A percentile compares a stretch with the other conserved stretches of the same genome.
These are phyloP conservation scores for Drosophila testacea DNA, from an alignment of 2,888 invertebrate species.

Conservation along the genomic window DNA sequence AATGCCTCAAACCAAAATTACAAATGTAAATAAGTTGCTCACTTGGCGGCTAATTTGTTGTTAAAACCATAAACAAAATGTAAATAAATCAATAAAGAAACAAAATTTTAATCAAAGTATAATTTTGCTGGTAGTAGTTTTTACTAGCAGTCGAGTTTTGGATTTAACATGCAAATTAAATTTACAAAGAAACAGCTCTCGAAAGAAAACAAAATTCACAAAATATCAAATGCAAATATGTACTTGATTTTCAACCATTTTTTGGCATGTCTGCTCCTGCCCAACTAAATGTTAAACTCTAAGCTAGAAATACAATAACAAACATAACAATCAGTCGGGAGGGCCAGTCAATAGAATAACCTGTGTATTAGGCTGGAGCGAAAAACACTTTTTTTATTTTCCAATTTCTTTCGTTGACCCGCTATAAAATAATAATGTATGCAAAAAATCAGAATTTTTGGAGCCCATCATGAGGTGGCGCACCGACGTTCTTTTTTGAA, in stretches of 20 bases:
- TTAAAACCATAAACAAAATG: conserved; percentile 18
- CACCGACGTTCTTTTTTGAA: too few relatives aligned
- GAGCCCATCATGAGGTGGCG: too few relatives aligned
- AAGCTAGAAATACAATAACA: conserved; percentile 25
- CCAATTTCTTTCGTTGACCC: too few relatives aligned
- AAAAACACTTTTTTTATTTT: too few relatives aligned
- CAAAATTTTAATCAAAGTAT: conserved; percentile 43
- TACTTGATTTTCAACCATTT: conserved; percentile 58
- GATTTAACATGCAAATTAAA: conserved; percentile 70
- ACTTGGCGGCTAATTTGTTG: conserved; percentile 48
- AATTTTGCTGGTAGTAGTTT: conserved; percentile 56
- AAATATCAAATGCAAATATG: conserved; percentile 46
- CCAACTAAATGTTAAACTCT: conserved; percentile 55
- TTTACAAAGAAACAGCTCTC: conserved; percentile 37
- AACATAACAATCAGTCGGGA: conserved; percentile 1
- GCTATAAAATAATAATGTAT: too few relatives aligned
- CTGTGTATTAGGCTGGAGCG: too few relatives aligned
- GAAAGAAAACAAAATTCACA: conserved; percentile 35
- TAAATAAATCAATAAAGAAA: conserved; percentile 19
- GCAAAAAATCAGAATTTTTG: too few relatives aligned
- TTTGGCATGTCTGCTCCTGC: conserved; percentile 37
- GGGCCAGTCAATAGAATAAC: too few relatives aligned
- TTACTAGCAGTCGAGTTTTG: conserved; percentile 63
- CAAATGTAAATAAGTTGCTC: conserved; percentile 59
- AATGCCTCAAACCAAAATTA: conserved; percentile 27